Conservation (phyloP, 2,797 vertebrate species). For the Sebastes trivittatus region DNA sequence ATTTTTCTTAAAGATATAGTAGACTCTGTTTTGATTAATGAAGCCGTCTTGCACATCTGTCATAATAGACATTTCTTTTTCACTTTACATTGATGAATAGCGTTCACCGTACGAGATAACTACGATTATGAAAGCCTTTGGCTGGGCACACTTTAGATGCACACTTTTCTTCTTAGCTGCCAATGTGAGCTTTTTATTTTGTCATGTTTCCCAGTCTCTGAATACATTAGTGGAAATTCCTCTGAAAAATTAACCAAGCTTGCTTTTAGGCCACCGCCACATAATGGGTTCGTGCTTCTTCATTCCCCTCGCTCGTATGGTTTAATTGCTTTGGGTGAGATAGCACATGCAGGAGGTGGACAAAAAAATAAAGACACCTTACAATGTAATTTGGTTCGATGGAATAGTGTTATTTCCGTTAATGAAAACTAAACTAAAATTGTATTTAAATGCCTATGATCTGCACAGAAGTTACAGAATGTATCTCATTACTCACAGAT, state of each 20-base stretch:
- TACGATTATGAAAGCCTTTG: conserved; percentile 55
- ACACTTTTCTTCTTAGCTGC: conserved; percentile 60
- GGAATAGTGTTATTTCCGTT: neutral
- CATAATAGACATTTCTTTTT: conserved; percentile 4
- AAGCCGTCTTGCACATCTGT: neutral
- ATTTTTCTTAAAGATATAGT: neutral
- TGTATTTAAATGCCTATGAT: neutral
- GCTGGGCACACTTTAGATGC: conserved; percentile 47
- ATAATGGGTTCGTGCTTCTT: conserved; percentile 74
- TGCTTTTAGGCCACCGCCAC: conserved; percentile 68
- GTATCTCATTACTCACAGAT: neutral
- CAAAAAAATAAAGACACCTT: conserved; percentile 39
- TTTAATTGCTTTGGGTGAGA: conserved; percentile 74
- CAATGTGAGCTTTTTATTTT: conserved; percentile 70
- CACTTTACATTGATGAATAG: conserved; percentile 24
- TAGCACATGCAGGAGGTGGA: conserved; percentile 42
- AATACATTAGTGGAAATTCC: conserved; percentile 71
- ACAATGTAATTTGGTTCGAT: neutral
- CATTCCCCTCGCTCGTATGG: conserved; percentile 30
- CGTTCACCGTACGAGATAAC: conserved; percentile 29
- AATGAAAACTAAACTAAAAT: neutral
- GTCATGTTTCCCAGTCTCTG: conserved; percentile 63
- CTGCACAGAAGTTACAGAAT: neutral
- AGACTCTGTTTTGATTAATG: neutral
- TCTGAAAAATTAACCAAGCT: conserved; percentile 77